Conservation (phyloP, 2,888 invertebrate species). For the Melinaea marsaeus region DNA sequence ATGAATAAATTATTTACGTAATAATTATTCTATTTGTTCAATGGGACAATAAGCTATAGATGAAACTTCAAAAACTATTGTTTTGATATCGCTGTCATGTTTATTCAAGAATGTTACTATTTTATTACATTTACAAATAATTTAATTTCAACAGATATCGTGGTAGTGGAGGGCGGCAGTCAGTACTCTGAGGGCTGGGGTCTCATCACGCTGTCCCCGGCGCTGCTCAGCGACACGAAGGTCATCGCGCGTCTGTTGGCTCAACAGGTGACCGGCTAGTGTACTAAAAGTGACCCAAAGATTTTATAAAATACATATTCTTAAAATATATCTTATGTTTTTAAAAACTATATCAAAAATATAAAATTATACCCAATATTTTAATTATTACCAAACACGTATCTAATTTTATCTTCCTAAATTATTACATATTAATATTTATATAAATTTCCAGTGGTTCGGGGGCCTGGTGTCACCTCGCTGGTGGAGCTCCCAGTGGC, state of each 20-base stretch:
- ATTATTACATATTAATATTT: too few relatives aligned
- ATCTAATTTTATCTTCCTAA: too few relatives aligned
- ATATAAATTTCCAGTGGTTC: slow-evolving; percentile 49
- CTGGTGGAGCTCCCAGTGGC: slow-evolving; percentile 96
- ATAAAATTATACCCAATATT: too few relatives aligned
- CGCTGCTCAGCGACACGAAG: slow-evolving; percentile 61
- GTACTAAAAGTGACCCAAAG: background rate
- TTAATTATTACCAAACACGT: too few relatives aligned
- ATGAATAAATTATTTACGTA: too few relatives aligned
- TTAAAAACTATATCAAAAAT: background rate
- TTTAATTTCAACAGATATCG: slow-evolving; percentile 72
- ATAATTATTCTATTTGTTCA: too few relatives aligned
- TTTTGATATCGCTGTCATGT: too few relatives aligned
- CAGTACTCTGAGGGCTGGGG: slow-evolving; percentile 91
- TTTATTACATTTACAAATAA: background rate
- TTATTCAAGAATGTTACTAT: background rate
- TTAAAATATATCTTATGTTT: background rate
- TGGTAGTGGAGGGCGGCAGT: slow-evolving; percentile 84
- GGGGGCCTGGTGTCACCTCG: slow-evolving; percentile 93
- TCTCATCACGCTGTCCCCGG: slow-evolving; percentile 69
- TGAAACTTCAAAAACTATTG: too few relatives aligned
- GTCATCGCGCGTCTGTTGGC: slow-evolving; percentile 77
- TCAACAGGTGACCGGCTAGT: slow-evolving; percentile 79
- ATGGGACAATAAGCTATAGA: too few relatives aligned
- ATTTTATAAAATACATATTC: background rate